phyloP scores from a whole-genome alignment of 2,888 invertebrate genomes.

The Arge pagana region DNA sequence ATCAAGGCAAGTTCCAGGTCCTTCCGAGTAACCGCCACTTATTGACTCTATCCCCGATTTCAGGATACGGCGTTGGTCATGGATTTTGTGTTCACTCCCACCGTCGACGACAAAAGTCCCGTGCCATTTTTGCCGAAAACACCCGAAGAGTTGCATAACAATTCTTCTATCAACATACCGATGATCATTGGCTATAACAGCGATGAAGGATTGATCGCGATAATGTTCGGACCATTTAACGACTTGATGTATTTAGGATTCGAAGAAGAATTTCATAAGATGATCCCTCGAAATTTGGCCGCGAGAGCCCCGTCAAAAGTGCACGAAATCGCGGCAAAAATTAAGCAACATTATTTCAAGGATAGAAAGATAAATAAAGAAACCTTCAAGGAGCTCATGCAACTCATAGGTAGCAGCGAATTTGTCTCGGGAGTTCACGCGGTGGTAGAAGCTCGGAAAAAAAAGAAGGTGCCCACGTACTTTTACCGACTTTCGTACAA shows the following conservation, averaged over 20 bases:
- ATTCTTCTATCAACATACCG: constrained; percentile 58
- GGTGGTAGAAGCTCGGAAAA: constrained; percentile 54
- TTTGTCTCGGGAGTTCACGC: constrained; percentile 59
- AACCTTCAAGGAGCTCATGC: constrained; percentile 57
- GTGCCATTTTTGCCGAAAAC: constrained; percentile 44
- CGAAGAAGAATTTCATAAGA: constrained; percentile 49
- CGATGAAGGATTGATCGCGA: constrained; percentile 60
- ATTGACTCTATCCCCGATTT: too few species aligned
- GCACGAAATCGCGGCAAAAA: constrained; percentile 44
- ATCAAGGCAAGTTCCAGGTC: too few species aligned
- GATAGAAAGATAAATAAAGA: constrained; percentile 47
- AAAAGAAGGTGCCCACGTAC: constrained; percentile 59
- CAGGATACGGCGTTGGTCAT: constrained; percentile 18
- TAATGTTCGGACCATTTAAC: not conserved
- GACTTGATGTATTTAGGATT: constrained; percentile 9
- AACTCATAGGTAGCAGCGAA: constrained; percentile 62
- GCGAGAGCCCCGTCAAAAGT: constrained; percentile 38
- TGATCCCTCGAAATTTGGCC: constrained; percentile 55
- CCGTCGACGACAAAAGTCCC: constrained; percentile 28
- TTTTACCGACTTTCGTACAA: constrained; percentile 65
- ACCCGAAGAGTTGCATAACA: constrained; percentile 41
- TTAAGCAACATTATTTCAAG: constrained; percentile 61
- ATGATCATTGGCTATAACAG: constrained; percentile 60
- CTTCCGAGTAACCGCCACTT: constrained; percentile 25
- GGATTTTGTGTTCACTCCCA: constrained; percentile 26